Evolutionary conservation across 2,888 invertebrate genomes (phyloP).

Genomic region (Drosophila macrospina): DNA sequence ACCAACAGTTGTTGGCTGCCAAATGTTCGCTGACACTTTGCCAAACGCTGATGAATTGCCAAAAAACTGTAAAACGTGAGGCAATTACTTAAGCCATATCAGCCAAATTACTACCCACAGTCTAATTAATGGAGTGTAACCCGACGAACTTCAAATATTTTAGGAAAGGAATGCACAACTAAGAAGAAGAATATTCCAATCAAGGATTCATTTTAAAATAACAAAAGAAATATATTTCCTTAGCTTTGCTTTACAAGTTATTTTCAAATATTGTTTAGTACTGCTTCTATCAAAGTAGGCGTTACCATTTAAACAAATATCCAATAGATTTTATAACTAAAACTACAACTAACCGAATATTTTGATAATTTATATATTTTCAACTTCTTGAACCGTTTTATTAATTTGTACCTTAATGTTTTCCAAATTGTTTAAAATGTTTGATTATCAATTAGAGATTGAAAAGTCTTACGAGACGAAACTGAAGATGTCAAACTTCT

Average conservation of each 20-base stretch:
- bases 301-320: neutral
- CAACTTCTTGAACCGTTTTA: neutral
- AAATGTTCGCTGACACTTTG: slow-evolving; percentile 42
- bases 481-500: neutral
- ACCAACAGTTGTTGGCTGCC: slow-evolving; percentile 32
- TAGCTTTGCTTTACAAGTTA: too few species aligned
- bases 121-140: slow-evolving; percentile 19
- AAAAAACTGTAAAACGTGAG: slow-evolving; percentile 45
- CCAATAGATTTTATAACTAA: neutral
- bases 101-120: slow-evolving; percentile 34
- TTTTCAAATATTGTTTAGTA: too few species aligned
- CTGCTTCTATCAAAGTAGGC: neutral
- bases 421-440: slow-evolving; percentile 4
- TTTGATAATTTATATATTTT: neutral
- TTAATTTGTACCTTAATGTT: neutral
- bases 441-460: neutral
- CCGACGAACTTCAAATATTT: neutral
- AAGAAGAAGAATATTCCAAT: too few species aligned
- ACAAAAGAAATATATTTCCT: neutral
- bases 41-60: slow-evolving; percentile 44
- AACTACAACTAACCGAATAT: neutral
- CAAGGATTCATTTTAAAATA: too few species aligned
- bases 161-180: neutral
- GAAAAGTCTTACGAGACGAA: neutral
- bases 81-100: slow-evolving; percentile 31